phyloP scores from a whole-genome alignment of 2,797 vertebrate species.

The Acanthiza pusilla region DNA sequence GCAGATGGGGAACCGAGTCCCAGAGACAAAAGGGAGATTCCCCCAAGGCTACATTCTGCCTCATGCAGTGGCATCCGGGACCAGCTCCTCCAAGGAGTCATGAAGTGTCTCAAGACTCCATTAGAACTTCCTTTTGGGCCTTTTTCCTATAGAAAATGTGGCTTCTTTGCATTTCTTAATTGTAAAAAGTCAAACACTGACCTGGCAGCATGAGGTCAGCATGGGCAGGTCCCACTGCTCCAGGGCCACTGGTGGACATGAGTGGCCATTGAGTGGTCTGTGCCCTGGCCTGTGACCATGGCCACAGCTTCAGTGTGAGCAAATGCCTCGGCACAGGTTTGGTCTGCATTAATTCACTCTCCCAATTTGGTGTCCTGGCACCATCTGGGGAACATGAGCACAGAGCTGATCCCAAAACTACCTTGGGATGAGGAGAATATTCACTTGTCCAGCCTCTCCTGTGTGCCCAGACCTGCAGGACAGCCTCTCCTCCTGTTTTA shows the following conservation, averaged over 20 bases:
- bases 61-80: neutral
- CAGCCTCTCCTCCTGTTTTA: neutral
- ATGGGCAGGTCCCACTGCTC: neutral
- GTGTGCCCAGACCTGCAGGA: neutral
- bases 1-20: neutral
- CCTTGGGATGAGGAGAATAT: neutral
- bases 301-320: neutral
- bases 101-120: neutral
- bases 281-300: neutral
- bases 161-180: neutral
- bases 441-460: neutral
- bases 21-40: neutral
- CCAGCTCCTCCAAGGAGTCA: neutral
- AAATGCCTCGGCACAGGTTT: neutral
- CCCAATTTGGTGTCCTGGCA: neutral
- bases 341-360: neutral
- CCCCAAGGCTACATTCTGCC: neutral
- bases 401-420: neutral
- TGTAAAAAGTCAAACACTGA: neutral
- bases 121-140: neutral
- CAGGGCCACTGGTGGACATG: neutral
- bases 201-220: neutral
- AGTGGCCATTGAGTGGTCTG: rapidly evolving
- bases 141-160: neutral
- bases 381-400: neutral